Percentiles rank a stretch among this genome's conserved stretches.
These are phyloP conservation scores for Neodontobutis hainanensis DNA, from an alignment of 2,113 vertebrate species.

Conservation along the genomic window DNA sequence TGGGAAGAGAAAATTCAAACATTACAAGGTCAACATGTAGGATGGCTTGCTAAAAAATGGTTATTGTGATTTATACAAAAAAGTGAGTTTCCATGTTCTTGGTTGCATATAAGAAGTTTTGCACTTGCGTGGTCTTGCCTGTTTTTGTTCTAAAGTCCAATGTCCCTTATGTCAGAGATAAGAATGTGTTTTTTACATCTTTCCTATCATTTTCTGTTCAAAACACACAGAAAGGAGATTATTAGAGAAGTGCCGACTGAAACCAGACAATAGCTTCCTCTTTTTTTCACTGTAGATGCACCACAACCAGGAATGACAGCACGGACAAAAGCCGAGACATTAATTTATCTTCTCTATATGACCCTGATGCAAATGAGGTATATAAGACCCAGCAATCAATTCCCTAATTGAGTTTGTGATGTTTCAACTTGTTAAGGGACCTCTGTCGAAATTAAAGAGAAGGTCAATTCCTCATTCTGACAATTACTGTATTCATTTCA, in stretches of 20 bases:
- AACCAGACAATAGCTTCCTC: conserved; percentile 32
- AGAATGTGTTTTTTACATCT: not conserved
- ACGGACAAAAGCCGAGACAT: conserved; percentile 59
- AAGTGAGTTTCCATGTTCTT: no score
- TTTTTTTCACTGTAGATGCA: conserved; percentile 29
- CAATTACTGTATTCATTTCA: conserved; percentile 66
- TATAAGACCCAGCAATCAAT: conserved; percentile 70
- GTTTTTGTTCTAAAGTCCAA: no score
- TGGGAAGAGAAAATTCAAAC: no score
- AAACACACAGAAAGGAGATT: conserved; percentile 35
- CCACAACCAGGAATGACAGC: conserved; percentile 33
- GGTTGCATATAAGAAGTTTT: no score
- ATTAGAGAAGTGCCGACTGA: conserved; percentile 32
- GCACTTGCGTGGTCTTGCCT: no score
- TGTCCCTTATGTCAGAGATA: no score
- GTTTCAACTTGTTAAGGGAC: conserved; percentile 59
- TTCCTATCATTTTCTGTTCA: not conserved
- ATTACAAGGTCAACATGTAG: no score
- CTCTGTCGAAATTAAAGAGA: conserved; percentile 57
- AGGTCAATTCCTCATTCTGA: conserved; percentile 70
- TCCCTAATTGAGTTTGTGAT: conserved; percentile 67
- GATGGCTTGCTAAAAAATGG: no score
- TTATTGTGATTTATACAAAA: no score
- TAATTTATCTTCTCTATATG: conserved; percentile 60
- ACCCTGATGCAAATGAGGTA: conserved; percentile 69